Base-by-base conservation (phyloP, 2,888 invertebrate genomes). In the Drosophila differens region DNA sequence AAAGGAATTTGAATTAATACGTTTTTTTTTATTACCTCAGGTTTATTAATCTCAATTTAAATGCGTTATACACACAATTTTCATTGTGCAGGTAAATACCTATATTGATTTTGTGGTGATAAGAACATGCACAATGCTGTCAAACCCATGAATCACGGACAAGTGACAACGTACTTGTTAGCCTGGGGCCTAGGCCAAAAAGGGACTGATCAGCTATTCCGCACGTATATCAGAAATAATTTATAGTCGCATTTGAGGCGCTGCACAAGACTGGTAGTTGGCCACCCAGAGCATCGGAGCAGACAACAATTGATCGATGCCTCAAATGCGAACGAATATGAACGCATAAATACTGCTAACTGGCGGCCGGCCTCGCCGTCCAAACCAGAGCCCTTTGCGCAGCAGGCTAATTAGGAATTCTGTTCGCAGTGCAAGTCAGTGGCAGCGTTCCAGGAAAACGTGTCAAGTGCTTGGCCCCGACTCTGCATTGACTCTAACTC, bases 401-500 rank as follows among this genome's bases (percentile, higher is more conserved):
- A 33, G 22, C 10, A 16, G 47, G 55, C 77, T 90, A 88, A 88
- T 90, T 85, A 82, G 70, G 70, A 61, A 87, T 90, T 83, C 87
- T 74, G 83, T 81, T 81, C 74, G 83, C 85, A 81, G 59, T 33
- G 55, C 30, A 74, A 62, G 76, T 52, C 84, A 59, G 74, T 51
- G 59, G 57, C 57, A 59, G 73, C 32, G 63, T 90, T 88, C 83
- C 90, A 82, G 85, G 87, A 90, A 90, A 85, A 85, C 83, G 82
- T 82, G 89, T 88, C 90, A 74, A 83, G 82, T 83, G 82, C 41
- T 69, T 68, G 72, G 66, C 49, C 51, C 59, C 35, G 47, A 33
- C 57, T 39, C 61, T 57, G 66, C 69, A 63, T 37, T 28, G 62
- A 22, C 65, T 37, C 33, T 14, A 58, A 22, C 47, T 54, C 35